These are phyloP conservation scores for Lipotes vexillifer DNA, from an alignment of 2,113 vertebrate species.

Conservation along the genomic window DNA sequence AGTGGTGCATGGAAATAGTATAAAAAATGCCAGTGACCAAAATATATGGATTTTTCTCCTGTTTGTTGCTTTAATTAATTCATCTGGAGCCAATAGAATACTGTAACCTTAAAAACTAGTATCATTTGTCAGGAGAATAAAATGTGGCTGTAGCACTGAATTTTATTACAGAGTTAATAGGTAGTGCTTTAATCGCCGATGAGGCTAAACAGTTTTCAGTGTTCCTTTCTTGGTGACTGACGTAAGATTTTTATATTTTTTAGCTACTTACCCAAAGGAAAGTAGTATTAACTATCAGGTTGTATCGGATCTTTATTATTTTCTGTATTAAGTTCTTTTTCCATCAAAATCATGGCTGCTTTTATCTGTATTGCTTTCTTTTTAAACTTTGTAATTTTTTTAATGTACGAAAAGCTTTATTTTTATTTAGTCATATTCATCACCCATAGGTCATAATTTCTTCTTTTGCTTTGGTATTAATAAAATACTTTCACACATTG, in stretches of 20 bases:
- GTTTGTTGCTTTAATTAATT: slow-evolving; percentile 16
- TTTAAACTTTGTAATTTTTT: slow-evolving; percentile 1
- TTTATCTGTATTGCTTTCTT: slow-evolving; percentile 38
- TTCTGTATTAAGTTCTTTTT: slow-evolving; percentile 8
- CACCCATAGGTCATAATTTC: neutral
- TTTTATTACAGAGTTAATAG: neutral
- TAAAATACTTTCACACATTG: neutral
- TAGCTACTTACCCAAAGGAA: neutral
- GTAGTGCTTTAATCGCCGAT: neutral
- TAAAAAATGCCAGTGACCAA: slow-evolving; percentile 6
- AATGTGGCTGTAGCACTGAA: neutral
- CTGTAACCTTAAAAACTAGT: neutral
- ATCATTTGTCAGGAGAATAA: neutral
- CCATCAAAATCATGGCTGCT: neutral
- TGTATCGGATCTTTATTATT: slow-evolving; percentile 30
- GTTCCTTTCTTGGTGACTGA: neutral
- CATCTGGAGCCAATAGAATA: neutral
- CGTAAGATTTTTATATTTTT: neutral
- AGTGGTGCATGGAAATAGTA: neutral
- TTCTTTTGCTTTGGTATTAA: slow-evolving; percentile 25
- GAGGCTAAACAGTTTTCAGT: neutral
- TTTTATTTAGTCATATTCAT: slow-evolving; percentile 44
- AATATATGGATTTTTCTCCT: neutral
- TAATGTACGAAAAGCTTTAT: neutral
- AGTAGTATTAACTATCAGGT: neutral